Conservation (phyloP, 1,140 invertebrate species). For the Pinna nobilis region DNA sequence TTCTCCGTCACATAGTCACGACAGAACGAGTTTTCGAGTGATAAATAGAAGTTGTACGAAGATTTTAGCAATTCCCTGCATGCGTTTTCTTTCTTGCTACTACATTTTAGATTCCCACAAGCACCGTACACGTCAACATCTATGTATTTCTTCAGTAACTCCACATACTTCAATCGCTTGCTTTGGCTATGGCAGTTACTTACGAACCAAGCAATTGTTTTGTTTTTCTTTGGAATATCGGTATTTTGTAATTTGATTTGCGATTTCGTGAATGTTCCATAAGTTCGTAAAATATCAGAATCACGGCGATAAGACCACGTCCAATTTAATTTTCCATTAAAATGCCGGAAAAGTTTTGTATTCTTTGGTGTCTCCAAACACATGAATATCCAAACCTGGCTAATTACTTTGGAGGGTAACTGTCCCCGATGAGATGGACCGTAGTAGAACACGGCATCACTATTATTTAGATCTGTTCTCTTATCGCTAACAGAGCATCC, state of each 20-base stretch:
- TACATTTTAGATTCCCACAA: conserved; percentile 74
- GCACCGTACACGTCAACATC: conserved; percentile 80
- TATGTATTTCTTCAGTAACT: conserved; percentile 77
- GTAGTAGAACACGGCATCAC: too few relatives aligned
- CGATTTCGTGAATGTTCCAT: conserved; percentile 31
- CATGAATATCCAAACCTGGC: conserved; percentile 3
- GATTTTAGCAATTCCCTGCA: not conserved
- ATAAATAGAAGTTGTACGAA: conserved; percentile 5
- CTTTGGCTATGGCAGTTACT: conserved; percentile 79
- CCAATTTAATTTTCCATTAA: conserved; percentile 52
- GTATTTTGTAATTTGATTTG: not conserved
- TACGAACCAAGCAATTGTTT: conserved; percentile 79
- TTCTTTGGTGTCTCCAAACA: not conserved
- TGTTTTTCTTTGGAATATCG: conserved; percentile 50
- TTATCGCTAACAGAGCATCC: too few relatives aligned
- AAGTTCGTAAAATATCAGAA: conserved; percentile 51
- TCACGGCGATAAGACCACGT: conserved; percentile 59
- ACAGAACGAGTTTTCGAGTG: conserved; percentile 5
- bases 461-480: too few relatives aligned
- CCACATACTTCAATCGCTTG: conserved; percentile 76
- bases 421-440: too few relatives aligned
- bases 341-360: not conserved
- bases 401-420: not conserved
- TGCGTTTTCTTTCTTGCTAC: not conserved
- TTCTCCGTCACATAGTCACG: conserved; percentile 4